Base-by-base conservation (phyloP, 2,797 vertebrate genomes). In the Gila robusta region DNA sequence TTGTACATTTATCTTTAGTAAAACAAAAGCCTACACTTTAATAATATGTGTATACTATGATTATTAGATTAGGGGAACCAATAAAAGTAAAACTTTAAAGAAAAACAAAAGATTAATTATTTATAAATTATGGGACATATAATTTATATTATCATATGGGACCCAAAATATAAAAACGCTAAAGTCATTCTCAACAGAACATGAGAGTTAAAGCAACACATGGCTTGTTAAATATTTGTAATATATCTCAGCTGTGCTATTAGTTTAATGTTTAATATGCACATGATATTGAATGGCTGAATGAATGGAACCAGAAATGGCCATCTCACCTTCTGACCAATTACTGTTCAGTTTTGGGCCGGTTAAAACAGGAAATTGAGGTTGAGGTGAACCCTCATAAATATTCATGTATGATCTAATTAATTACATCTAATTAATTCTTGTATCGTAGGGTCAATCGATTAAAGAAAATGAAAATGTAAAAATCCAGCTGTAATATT, bases 371-470 rank as follows among this genome's bases (percentile, higher is more conserved):
- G 8, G 39, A 39, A 9, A 6, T 9, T 39, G 39, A 39, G 39
- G 79, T 23, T 26, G 71, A 52, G 54, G 21, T 44, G 41, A 84
- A 81, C 56, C 72, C 41, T 49, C 32, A 59, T 77, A 76, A 72
- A 11, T 78, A 77, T 59, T 76, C 19, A 78, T 88, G 84, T 80
- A 70, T 69, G 47, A 74, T 87, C 28, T 47, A 72, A 54, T 80
- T 12, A 62, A 26, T 44, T 16, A 74, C 7, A 19, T 11, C 32
- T 32, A 32, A 32, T 32, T 32, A 6, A 8, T 37, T n/a, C 49
- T 54, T 77, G 28, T 35, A 37, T 19, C 23, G 17, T 14, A 5
- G 5, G 23, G 6, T 12, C 17, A n/a, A 71, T 17, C 64, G 67
- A 41, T 23, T 69, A 86, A 39, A 47, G 59, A n/a, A 56, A 56